Evolutionary conservation across 2,888 invertebrate species (phyloP), one percentile per base, ranked within the genome.

Genomic region (Nipponacmea schrenckii): DNA sequence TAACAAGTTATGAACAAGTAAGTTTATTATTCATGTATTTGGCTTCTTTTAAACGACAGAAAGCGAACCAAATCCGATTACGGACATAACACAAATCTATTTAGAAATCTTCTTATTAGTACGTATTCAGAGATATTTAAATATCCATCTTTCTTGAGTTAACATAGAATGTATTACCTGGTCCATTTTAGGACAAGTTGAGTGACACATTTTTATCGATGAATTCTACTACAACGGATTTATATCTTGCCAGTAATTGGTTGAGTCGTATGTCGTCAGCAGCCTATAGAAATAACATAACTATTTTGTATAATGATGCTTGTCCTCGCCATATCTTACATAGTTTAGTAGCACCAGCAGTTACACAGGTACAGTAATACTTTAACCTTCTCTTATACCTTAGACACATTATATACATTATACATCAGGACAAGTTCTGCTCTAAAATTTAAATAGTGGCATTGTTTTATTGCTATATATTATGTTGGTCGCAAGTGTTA

Each of bases 261-360:
- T 69, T 86, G 62, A 71, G 46, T 20, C 77, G 80, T 71, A 86
- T 86, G 85, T 83, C 80, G 2, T 69, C 74, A 20, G 85, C 82
- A 14, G 86, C 85, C 1, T 39, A 70, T n/a, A 70, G 77, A n/a
- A 69, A 70, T 14, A 79, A 75, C 14, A 71, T 85, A 7, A 77
- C 77, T 27, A 79, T 86, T 24, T 85, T 86, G 77, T 86, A 86
- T 69, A 84, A 84, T 70, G 86, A 84, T 84, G 76, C 85, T 8
- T 75, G 80, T 10, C 69, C 82, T 0, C 72, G 86, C 65, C 83
- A 84, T 64, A 78, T 82, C 44, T 69, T 85, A 24, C 82, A 84
- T 70, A 79, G 80, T 46, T 69, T 85, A 20, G 79, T 80, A 70
- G 79, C 83, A 17, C 77, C 83, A 2, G 75, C 76, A 24, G 85